phyloP scores from a whole-genome alignment of 2,888 invertebrate species.

The Geophilus truncorum region DNA sequence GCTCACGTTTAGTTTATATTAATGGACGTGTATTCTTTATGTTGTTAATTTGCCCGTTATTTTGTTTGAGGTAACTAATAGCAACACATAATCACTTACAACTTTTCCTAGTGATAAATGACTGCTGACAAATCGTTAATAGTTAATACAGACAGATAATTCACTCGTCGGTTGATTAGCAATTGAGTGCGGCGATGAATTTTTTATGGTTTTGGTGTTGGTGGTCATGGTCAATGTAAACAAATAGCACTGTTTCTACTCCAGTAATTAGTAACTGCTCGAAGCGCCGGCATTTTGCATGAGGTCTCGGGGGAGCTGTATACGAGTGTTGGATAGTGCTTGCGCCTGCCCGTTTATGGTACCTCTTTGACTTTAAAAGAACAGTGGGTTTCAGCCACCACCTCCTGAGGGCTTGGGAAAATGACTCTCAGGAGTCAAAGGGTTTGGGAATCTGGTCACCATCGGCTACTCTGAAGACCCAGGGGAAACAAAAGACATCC shows the following conservation, averaged over 20 bases:
- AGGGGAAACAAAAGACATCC: constrained; percentile 2
- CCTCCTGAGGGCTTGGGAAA: not conserved
- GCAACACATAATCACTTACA: not conserved
- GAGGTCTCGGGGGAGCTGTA: not conserved
- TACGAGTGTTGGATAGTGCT: not conserved
- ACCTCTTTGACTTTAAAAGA: not conserved
- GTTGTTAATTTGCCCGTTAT: not conserved
- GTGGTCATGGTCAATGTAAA: not conserved
- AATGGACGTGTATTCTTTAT: not conserved
- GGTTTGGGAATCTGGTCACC: constrained; percentile 17
- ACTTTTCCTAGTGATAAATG: not conserved
- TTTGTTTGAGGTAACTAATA: not conserved
- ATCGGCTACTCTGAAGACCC: not conserved
- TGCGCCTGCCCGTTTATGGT: constrained; percentile 11
- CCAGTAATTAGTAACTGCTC: constrained; percentile 4
- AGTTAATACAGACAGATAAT: no score
- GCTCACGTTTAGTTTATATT: not conserved
- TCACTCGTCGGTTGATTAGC: not conserved
- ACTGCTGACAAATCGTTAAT: not conserved
- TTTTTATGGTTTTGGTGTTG: not conserved
- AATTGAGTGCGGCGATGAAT: not conserved
- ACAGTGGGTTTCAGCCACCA: not conserved
- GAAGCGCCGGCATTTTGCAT: not conserved
- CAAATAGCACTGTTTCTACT: not conserved
- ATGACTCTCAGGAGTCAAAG: constrained; percentile 23